Percentiles rank a stretch among this genome's conserved stretches.
phyloP scores from a whole-genome alignment of 2,888 invertebrate genomes.

The Macrosoma leucophasiata region DNA sequence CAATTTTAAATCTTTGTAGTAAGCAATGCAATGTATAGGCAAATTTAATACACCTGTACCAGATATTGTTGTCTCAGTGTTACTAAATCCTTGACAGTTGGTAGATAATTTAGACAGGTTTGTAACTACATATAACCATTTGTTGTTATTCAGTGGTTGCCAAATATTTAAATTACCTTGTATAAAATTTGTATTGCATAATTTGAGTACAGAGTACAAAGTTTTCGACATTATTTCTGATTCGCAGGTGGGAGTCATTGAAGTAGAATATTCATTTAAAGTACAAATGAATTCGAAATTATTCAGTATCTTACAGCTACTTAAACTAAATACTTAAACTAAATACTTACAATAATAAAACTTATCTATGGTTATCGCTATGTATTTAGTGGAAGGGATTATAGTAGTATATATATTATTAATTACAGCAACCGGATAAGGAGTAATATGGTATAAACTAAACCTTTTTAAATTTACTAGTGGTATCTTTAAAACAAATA shows the following conservation, averaged over 20 bases:
- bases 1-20: neutral
- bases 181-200: slow-evolving; percentile 6
- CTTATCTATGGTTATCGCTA: slow-evolving; percentile 9
- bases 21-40: neutral
- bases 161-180: slow-evolving; percentile 18
- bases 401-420: slow-evolving; percentile 10
- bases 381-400: slow-evolving; percentile 6
- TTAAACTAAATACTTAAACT: slow-evolving; percentile 9
- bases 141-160: slow-evolving; percentile 18
- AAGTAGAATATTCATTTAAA: slow-evolving; percentile 1
- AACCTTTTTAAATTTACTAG: slow-evolving; percentile 6
- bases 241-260: slow-evolving; percentile 16
- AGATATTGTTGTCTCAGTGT: neutral
- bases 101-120: slow-evolving; percentile 13
- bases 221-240: slow-evolving; percentile 20
- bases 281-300: slow-evolving; percentile 9
- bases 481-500: slow-evolving; percentile 17
- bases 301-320: slow-evolving; percentile 1
- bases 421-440: no score
- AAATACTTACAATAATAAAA: slow-evolving; percentile 8
- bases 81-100: neutral
- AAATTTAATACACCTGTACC: neutral
- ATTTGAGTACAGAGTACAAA: slow-evolving; percentile 2
- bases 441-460: slow-evolving; percentile 4
- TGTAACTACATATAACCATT: slow-evolving; percentile 20